Conservation (phyloP, 2,113 vertebrate species). For the Pica pica region DNA sequence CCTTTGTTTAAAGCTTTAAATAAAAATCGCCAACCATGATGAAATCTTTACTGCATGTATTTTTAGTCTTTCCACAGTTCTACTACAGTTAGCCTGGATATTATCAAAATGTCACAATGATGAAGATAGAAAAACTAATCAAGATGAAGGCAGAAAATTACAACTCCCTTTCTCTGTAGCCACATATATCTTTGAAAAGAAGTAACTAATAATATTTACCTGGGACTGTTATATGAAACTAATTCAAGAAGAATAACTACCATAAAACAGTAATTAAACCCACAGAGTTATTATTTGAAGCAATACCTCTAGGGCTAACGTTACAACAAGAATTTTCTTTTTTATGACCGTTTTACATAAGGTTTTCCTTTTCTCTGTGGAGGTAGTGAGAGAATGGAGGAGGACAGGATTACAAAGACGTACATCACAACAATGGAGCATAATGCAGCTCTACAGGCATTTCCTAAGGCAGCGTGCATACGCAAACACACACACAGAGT, state of each 20-base stretch:
- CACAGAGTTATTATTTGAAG: background rate
- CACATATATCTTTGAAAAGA: background rate
- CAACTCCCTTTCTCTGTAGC: background rate
- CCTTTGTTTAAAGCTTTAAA: background rate
- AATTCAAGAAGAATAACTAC: background rate
- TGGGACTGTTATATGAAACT: background rate
- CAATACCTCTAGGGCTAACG: background rate
- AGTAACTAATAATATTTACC: background rate
- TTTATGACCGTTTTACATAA: background rate
- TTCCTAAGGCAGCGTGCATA: background rate
- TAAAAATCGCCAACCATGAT: background rate
- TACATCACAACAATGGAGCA: background rate
- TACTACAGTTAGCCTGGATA: background rate
- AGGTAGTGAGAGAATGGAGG: background rate
- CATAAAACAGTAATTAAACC: background rate
- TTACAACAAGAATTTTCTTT: background rate
- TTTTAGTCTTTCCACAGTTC: background rate
- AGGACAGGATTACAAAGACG: background rate
- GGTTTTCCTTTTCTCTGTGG: background rate
- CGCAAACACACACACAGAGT: background rate
- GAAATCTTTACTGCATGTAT: background rate
- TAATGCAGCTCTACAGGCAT: background rate
- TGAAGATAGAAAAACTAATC: background rate
- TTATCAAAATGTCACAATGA: background rate
- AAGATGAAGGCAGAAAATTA: background rate